phyloP scores from a whole-genome alignment of 2,888 invertebrate genomes.

The Catocala sponsa region DNA sequence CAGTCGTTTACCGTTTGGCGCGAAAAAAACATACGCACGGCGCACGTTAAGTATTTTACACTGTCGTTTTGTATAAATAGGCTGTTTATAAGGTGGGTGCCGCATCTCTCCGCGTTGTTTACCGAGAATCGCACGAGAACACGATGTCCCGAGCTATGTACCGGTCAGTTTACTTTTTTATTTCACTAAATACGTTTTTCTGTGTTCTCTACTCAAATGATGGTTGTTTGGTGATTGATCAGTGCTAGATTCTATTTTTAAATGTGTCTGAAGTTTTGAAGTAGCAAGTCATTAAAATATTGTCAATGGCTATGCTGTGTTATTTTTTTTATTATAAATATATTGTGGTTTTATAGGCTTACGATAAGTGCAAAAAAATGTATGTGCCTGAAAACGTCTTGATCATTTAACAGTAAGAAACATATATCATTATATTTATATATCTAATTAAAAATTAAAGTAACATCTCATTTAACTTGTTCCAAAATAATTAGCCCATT shows the following conservation, averaged over 20 bases:
- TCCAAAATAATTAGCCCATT: too few relatives aligned
- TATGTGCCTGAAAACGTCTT: too few relatives aligned
- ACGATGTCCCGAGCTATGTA: slow-evolving; percentile 64
- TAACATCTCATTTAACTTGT: too few relatives aligned
- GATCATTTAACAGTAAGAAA: too few relatives aligned
- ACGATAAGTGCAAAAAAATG: too few relatives aligned
- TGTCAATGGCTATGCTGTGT: too few relatives aligned
- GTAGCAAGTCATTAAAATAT: too few relatives aligned
- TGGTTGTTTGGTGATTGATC: slow-evolving; percentile 10
- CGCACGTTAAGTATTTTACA: slow-evolving; percentile 43
- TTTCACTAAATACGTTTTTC: slow-evolving; percentile 48
- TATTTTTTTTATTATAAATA: too few relatives aligned
- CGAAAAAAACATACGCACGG: slow-evolving; percentile 61
- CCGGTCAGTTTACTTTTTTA: slow-evolving; percentile 75
- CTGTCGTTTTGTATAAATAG: slow-evolving; percentile 71
- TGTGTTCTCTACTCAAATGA: slow-evolving; percentile 12
- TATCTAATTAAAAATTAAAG: too few relatives aligned
- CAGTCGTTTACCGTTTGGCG: slow-evolving; percentile 65
- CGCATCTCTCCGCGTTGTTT: slow-evolving; percentile 61
- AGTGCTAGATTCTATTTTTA: slow-evolving; percentile 9
- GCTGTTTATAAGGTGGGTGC: slow-evolving; percentile 72
- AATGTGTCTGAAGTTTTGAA: neutral
- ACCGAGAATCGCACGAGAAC: slow-evolving; percentile 59
- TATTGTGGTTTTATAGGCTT: too few relatives aligned
- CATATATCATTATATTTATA: too few relatives aligned